phyloP scores from a whole-genome alignment of 2,797 vertebrate genomes.

The Neoniphon sammara region DNA sequence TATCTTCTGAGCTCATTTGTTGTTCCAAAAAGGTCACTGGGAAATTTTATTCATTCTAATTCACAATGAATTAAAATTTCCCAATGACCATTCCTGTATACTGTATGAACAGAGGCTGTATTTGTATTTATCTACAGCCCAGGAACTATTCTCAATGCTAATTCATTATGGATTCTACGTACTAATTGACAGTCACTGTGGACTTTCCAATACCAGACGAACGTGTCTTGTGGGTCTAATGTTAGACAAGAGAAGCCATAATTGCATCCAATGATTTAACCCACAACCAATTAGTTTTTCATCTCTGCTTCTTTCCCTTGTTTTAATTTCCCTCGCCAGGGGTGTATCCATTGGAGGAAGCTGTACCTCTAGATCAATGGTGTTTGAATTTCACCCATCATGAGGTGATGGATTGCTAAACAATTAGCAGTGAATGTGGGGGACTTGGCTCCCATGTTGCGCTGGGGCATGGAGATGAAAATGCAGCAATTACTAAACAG shows the following conservation, averaged over 20 bases:
- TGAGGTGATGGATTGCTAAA: conserved; percentile 52
- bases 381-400: conserved; percentile 46
- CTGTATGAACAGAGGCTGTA: not conserved
- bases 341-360: conserved; percentile 41
- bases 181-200: conserved; percentile 21
- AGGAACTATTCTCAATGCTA: not conserved
- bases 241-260: conserved; percentile 60
- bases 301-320: conserved; percentile 35
- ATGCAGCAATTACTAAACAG: conserved; percentile 71
- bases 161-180: conserved; percentile 2
- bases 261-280: conserved; percentile 64
- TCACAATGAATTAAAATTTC: not conserved
- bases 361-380: conserved; percentile 58
- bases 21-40: not conserved
- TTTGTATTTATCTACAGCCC: not conserved
- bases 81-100: not conserved
- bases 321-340: conserved; percentile 49
- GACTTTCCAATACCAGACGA: conserved; percentile 25
- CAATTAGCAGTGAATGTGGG: conserved; percentile 60
- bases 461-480: conserved; percentile 61
- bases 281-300: conserved; percentile 58
- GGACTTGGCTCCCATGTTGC: conserved; percentile 47
- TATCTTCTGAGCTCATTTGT: not conserved
- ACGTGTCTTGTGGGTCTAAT: conserved; percentile 56
- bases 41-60: conserved; percentile 1